A percentile compares a stretch with the other conserved stretches of the same genome.
These are phyloP conservation scores for Thamnaconus septentrionalis DNA, from an alignment of 2,113 vertebrate species.

Conservation along the genomic window DNA sequence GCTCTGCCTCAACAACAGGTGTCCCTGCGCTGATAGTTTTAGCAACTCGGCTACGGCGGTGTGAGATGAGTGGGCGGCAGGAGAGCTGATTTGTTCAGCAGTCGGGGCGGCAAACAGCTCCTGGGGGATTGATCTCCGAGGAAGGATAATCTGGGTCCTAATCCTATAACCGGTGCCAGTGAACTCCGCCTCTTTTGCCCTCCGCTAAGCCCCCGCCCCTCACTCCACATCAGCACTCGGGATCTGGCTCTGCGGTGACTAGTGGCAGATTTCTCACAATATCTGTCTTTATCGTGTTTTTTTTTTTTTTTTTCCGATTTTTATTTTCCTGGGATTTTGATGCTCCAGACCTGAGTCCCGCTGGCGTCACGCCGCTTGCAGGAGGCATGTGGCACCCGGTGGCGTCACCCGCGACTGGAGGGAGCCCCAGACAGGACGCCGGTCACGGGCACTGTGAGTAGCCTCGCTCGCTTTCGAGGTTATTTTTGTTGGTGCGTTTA, in stretches of 20 bases:
- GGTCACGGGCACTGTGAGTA: constrained; percentile 71
- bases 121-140: constrained; percentile 67
- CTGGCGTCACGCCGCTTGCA: constrained; percentile 1
- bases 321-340: too few species aligned
- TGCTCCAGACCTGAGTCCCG: too few species aligned
- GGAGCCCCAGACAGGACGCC: constrained; percentile 50
- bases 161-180: constrained; percentile 70
- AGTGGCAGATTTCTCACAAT: constrained; percentile 20
- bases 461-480: not conserved
- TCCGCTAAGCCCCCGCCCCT: constrained; percentile 8
- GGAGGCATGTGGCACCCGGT: constrained; percentile 69
- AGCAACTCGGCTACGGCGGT: constrained; percentile 32
- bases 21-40: constrained; percentile 60
- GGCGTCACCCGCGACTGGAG: constrained; percentile 52
- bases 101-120: constrained; percentile 67
- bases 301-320: too few species aligned
- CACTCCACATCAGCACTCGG: constrained; percentile 22
- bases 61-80: constrained; percentile 44
- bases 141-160: constrained; percentile 76
- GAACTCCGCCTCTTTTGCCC: constrained; percentile 63
- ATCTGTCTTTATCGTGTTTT: too few species aligned
- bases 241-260: constrained; percentile 23
- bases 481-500: constrained; percentile 4
- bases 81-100: constrained; percentile 51
- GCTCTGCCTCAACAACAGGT: constrained; percentile 65